Percentiles rank a stretch among this genome's conserved stretches.
Evolutionary conservation across 1,140 invertebrate genomes (phyloP).

Genomic region (Pararge aegeria): DNA sequence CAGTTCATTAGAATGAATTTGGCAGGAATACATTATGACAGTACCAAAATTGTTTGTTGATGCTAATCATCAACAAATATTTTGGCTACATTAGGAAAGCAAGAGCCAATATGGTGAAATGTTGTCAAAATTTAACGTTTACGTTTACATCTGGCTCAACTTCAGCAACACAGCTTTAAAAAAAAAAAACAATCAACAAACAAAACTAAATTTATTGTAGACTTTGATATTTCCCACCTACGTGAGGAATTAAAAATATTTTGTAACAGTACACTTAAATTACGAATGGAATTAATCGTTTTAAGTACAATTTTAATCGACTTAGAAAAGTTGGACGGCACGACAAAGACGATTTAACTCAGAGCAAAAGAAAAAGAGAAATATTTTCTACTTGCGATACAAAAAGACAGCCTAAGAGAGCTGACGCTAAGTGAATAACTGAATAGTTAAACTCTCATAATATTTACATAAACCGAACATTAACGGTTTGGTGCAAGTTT

Average conservation of each 20-base stretch:
- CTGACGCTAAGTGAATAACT: slow-evolving; percentile 76
- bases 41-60: not conserved
- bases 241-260: slow-evolving; percentile 35
- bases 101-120: too few species aligned
- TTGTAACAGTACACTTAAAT: slow-evolving; percentile 36
- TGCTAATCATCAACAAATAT: not conserved
- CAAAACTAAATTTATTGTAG: too few species aligned
- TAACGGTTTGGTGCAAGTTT: slow-evolving; percentile 47
- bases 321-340: slow-evolving; percentile 48
- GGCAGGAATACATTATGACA: not conserved
- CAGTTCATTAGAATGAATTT: slow-evolving; percentile 1
- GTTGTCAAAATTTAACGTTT: too few species aligned
- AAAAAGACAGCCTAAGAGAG: slow-evolving; percentile 65
- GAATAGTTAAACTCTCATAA: slow-evolving; percentile 78
- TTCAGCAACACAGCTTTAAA: too few species aligned
- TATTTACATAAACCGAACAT: slow-evolving; percentile 76
- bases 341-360: slow-evolving; percentile 59
- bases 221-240: too few species aligned
- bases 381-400: slow-evolving; percentile 57
- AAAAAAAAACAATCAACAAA: too few species aligned
- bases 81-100: too few species aligned
- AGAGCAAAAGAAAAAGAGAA: slow-evolving; percentile 38
- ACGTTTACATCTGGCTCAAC: not conserved
- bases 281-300: slow-evolving; percentile 43
- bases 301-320: slow-evolving; percentile 54